These are phyloP conservation scores for Lithodes maja DNA, from an alignment of 2,888 invertebrate genomes.

Conservation along the genomic window DNA sequence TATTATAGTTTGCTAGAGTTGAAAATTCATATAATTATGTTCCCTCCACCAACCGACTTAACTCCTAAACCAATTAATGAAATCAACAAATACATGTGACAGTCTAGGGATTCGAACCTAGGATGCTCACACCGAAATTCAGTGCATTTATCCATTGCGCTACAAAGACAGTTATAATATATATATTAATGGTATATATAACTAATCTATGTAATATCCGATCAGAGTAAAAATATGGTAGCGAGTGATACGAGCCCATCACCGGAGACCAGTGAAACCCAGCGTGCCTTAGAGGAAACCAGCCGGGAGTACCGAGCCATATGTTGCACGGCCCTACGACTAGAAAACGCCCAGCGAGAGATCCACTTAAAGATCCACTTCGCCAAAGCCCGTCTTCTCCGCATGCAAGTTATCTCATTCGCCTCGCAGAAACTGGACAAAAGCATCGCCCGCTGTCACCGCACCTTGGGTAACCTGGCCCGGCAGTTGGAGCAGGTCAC, in stretches of 20 bases:
- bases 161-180: no score
- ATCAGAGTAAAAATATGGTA: background rate
- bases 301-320: constrained; percentile 33
- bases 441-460: constrained; percentile 44
- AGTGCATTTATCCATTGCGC: no score
- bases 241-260: background rate
- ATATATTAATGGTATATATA: no score
- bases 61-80: no score
- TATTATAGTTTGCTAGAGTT: no score
- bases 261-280: constrained; percentile 5
- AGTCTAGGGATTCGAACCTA: no score
- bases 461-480: constrained; percentile 38
- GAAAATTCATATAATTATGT: no score
- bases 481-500: background rate
- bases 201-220: no score
- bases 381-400: constrained; percentile 29
- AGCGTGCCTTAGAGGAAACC: constrained; percentile 17
- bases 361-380: constrained; percentile 31
- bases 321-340: constrained; percentile 29
- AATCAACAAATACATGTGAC: no score
- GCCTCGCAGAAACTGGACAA: constrained; percentile 47
- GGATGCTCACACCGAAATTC: no score
- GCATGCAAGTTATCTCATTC: constrained; percentile 41
- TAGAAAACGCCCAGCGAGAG: constrained; percentile 37
- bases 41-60: no score